Conservation (phyloP, 2,113 vertebrate species). For the Scortum barcoo region DNA sequence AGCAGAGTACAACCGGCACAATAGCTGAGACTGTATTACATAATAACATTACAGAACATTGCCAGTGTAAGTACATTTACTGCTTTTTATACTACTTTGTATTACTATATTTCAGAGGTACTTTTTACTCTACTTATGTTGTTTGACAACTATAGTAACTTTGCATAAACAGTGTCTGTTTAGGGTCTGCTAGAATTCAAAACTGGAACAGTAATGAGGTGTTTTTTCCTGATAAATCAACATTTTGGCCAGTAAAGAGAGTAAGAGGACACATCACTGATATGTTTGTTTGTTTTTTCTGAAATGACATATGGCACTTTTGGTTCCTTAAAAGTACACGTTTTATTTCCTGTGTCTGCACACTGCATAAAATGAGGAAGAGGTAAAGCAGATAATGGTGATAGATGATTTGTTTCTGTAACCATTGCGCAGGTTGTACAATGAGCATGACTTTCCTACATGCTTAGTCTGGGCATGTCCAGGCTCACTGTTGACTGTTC, state of each 20-base stretch:
- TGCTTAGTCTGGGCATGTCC: neutral
- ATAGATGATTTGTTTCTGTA: neutral
- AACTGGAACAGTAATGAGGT: neutral
- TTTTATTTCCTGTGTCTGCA: neutral
- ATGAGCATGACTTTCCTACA: neutral
- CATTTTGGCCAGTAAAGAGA: neutral
- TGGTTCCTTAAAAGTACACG: constrained; percentile 38
- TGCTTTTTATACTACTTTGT: no score
- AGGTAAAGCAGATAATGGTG: neutral
- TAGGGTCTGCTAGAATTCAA: neutral
- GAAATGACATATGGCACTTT: constrained; percentile 3
- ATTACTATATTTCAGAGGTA: no score
- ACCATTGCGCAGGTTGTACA: neutral
- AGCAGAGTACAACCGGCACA: no score
- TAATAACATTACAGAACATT: no score
- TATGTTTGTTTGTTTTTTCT: neutral
- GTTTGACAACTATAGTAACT: no score
- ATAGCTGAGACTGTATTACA: no score
- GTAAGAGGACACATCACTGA: neutral
- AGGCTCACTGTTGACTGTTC: neutral
- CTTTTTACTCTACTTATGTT: no score
- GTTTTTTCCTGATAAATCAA: neutral
- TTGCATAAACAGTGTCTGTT: neutral
- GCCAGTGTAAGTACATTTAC: no score
- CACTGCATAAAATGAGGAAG: constrained; percentile 22